A percentile compares a stretch with the other conserved stretches of the same genome.
These are phyloP conservation scores for Siniperca chuatsi DNA, from an alignment of 2,113 vertebrate genomes.

Conservation along the genomic window DNA sequence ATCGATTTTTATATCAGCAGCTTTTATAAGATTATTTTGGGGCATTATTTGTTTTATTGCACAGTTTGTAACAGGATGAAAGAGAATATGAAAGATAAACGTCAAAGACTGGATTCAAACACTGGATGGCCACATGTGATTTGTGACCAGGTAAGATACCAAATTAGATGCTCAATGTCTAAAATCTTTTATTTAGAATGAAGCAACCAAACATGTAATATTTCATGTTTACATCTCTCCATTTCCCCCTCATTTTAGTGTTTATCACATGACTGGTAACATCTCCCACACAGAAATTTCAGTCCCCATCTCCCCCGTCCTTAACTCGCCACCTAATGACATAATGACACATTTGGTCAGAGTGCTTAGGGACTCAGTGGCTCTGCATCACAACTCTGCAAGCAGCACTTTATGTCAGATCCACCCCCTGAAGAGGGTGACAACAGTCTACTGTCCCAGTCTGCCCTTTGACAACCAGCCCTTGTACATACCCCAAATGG, in stretches of 20 bases:
- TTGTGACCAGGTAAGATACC: background rate
- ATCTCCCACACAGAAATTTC: conserved; percentile 43
- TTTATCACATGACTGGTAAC: conserved; percentile 32
- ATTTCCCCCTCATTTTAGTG: background rate
- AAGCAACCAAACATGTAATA: background rate
- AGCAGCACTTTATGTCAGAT: conserved; percentile 57
- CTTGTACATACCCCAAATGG: conserved; percentile 30
- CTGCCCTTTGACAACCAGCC: conserved; percentile 41
- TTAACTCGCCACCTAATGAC: conserved; percentile 49
- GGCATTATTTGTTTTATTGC: background rate
- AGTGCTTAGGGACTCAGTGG: conserved; percentile 29
- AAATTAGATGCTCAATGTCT: background rate
- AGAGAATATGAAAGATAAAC: background rate
- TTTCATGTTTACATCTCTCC: background rate
- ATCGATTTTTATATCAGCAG: background rate
- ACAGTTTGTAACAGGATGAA: background rate
- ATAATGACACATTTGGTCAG: conserved; percentile 64
- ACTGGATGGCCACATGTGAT: background rate
- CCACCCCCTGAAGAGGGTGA: conserved; percentile 49
- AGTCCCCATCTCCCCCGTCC: background rate
- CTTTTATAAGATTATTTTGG: background rate
- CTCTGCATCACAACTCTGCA: conserved; percentile 49
- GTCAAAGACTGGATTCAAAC: background rate
- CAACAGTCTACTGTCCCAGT: conserved; percentile 58
- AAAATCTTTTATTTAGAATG: background rate